phyloP scores from a whole-genome alignment of 1,140 invertebrate species.

The Brachionus rubens region DNA sequence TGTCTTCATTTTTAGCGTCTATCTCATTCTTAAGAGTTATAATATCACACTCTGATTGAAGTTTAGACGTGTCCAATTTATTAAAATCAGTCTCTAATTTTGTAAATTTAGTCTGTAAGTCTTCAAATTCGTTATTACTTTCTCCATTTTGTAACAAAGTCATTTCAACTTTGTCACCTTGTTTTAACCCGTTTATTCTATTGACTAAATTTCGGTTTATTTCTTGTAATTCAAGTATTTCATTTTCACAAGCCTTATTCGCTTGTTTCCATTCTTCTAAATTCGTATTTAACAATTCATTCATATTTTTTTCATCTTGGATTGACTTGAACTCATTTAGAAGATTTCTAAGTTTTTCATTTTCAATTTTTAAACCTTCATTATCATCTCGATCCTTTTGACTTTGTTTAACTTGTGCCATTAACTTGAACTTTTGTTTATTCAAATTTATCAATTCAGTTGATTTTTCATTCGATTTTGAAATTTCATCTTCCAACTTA shows the following conservation, averaged over 20 bases:
- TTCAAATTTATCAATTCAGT: conserved; percentile 11
- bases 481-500: background rate
- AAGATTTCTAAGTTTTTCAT: background rate
- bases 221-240: conserved; percentile 7
- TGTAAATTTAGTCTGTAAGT: background rate
- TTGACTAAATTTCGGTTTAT: background rate
- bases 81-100: background rate
- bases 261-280: conserved; percentile 22
- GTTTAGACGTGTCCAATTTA: conserved; percentile 16
- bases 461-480: conserved; percentile 18
- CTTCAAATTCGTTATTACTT: background rate
- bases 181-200: background rate
- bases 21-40: conserved; percentile 8
- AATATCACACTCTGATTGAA: conserved; percentile 40
- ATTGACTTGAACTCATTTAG: background rate
- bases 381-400: conserved; percentile 9
- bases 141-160: background rate
- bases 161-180: too few relatives aligned
- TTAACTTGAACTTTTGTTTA: conserved; percentile 38
- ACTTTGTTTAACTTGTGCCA: conserved; percentile 24
- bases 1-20: conserved; percentile 11
- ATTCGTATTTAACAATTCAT: background rate
- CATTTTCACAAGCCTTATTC: background rate
- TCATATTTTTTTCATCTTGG: conserved; percentile 12
- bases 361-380: background rate